Conservation (phyloP, 2,888 invertebrate species). For the Biston betularia region DNA sequence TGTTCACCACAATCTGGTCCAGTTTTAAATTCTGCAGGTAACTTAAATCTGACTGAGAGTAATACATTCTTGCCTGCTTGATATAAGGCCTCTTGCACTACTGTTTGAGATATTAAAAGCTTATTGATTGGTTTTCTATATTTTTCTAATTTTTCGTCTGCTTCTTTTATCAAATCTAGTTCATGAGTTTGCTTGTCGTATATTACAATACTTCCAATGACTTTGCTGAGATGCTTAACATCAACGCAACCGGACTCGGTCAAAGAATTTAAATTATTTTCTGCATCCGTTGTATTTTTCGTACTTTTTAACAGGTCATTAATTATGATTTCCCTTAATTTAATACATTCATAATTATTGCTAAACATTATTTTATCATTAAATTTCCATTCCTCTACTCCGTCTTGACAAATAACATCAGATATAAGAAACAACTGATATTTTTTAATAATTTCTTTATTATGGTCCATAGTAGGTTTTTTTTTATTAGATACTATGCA, state of each 20-base stretch:
- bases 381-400: conserved; percentile 1
- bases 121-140: conserved; percentile 5
- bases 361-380: conserved; percentile 2
- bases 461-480: background rate
- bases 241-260: background rate
- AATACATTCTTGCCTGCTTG: conserved; percentile 7
- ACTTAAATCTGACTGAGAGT: conserved; percentile 44
- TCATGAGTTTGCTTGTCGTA: background rate
- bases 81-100: conserved; percentile 2
- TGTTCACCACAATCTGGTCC: too few relatives aligned
- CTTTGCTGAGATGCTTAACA: background rate
- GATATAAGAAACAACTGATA: background rate
- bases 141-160: background rate
- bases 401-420: conserved; percentile 3
- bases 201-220: conserved; percentile 5
- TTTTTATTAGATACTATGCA: background rate
- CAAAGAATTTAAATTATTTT: background rate
- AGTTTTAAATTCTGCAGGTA: conserved; percentile 18
- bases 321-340: background rate
- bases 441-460: background rate
- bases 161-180: background rate
- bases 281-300: background rate
- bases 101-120: background rate
- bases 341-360: background rate
- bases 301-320: background rate